phyloP scores from a whole-genome alignment of 2,113 vertebrate species.

The Noctilio leporinus region DNA sequence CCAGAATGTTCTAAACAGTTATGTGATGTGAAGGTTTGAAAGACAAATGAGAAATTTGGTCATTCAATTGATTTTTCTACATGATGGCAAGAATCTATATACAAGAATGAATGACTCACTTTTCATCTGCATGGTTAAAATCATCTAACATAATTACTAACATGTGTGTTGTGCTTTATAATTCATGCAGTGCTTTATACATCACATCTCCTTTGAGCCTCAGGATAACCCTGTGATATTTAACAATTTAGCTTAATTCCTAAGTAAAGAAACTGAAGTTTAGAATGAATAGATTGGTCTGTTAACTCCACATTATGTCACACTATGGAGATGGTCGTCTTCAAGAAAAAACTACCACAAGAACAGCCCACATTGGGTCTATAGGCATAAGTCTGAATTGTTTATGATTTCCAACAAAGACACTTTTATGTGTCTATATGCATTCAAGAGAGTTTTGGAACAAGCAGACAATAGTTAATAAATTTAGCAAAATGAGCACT shows the following conservation, averaged over 20 bases:
- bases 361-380: neutral
- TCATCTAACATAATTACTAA: neutral
- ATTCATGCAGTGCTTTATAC: neutral
- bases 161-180: neutral
- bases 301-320: neutral
- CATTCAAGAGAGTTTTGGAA: neutral
- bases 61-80: neutral
- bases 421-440: neutral
- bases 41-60: neutral
- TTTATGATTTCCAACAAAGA: neutral
- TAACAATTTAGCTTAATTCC: neutral
- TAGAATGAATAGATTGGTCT: neutral
- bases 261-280: neutral
- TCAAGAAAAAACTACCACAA: neutral
- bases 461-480: neutral
- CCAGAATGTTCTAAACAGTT: slow-evolving; percentile 1
- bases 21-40: neutral
- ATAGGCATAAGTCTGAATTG: neutral
- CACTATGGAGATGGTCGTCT: neutral
- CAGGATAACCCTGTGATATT: neutral
- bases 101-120: neutral
- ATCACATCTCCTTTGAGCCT: neutral
- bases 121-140: neutral
- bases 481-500: neutral
- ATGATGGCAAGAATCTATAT: neutral